Evolutionary conservation across 2,113 vertebrate species (phyloP).

Genomic region (Sceloporus undulatus): DNA sequence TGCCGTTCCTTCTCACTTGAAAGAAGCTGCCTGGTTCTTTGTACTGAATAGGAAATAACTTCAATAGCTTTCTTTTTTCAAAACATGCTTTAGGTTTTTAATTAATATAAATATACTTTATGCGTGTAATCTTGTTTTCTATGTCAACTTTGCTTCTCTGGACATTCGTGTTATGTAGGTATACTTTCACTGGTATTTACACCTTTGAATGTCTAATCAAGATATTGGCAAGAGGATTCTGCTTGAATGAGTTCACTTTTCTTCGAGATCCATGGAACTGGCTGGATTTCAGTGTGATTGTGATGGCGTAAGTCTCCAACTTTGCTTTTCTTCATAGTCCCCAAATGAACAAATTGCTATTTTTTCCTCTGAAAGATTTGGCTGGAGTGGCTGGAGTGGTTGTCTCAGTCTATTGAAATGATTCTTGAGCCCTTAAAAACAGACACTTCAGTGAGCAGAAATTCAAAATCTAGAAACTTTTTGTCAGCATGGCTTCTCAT

Average conservation of each 20-base stretch:
- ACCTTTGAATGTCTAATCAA: constrained; percentile 97
- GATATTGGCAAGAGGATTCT: constrained; percentile 95
- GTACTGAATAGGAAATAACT: neutral
- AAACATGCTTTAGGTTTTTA: no score
- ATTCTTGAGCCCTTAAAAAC: no score
- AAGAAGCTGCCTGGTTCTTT: neutral
- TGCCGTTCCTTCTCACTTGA: no score
- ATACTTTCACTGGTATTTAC: constrained; percentile 94
- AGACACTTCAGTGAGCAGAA: no score
- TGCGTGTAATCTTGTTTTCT: neutral
- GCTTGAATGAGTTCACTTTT: constrained; percentile 91
- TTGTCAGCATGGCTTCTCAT: no score
- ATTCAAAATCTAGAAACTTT: no score
- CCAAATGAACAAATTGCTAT: neutral
- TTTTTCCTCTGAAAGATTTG: neutral
- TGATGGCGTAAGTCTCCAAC: constrained; percentile 90
- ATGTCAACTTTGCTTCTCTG: constrained; percentile 27
- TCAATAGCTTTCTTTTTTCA: no score
- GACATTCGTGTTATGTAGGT: constrained; percentile 73
- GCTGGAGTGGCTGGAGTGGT: neutral
- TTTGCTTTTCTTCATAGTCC: neutral
- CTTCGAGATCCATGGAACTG: constrained; percentile 98
- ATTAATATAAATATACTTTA: neutral
- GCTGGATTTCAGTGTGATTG: constrained; percentile 94
- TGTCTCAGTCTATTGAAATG: no score